phyloP scores from a whole-genome alignment of 53 echinoderm and acorn worm genomes.

The Arbacia lixula region DNA sequence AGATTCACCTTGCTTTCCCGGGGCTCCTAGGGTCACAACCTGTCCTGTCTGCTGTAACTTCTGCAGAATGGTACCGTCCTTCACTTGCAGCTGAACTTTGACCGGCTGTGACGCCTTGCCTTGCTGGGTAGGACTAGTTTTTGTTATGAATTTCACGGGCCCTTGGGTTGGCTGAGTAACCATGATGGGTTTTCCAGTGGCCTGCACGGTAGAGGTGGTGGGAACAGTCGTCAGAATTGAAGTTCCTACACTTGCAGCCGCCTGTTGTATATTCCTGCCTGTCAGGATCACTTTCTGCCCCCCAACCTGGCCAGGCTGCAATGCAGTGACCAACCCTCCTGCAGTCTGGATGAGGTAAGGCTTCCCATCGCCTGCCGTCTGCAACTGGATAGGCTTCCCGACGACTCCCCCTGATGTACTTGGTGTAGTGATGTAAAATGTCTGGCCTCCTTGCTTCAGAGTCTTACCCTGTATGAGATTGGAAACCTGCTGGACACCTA shows the following conservation, averaged over 20 bases:
- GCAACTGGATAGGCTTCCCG: slow-evolving; percentile 25
- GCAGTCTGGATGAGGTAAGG: slow-evolving; percentile 40
- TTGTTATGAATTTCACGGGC: slow-evolving; percentile 19
- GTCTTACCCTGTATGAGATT: slow-evolving; percentile 32
- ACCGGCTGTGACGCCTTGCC: slow-evolving; percentile 66
- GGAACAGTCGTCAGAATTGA: slow-evolving; percentile 19
- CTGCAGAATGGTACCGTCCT: slow-evolving; percentile 77
- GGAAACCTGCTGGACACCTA: slow-evolving; percentile 40
- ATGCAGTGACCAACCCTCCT: slow-evolving; percentile 33
- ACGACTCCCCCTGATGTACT: not conserved
- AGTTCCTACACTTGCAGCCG: slow-evolving; percentile 23
- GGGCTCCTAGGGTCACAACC: slow-evolving; percentile 58
- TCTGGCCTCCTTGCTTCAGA: slow-evolving; percentile 31
- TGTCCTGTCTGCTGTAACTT: slow-evolving; percentile 72
- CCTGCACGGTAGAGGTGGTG: slow-evolving; percentile 26
- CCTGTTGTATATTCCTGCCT: slow-evolving; percentile 15
- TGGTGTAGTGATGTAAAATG: slow-evolving; percentile 29
- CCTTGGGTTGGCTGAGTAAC: slow-evolving; percentile 32
- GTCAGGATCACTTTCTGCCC: slow-evolving; percentile 40
- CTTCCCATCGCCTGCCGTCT: slow-evolving; percentile 10
- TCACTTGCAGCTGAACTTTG: slow-evolving; percentile 79
- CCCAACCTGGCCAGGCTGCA: slow-evolving; percentile 3
- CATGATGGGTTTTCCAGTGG: slow-evolving; percentile 37
- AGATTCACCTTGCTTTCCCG: slow-evolving; percentile 12
- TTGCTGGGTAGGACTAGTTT: slow-evolving; percentile 37